Base-by-base conservation (phyloP, 2,888 invertebrate genomes). In the Pinctada fucata region DNA sequence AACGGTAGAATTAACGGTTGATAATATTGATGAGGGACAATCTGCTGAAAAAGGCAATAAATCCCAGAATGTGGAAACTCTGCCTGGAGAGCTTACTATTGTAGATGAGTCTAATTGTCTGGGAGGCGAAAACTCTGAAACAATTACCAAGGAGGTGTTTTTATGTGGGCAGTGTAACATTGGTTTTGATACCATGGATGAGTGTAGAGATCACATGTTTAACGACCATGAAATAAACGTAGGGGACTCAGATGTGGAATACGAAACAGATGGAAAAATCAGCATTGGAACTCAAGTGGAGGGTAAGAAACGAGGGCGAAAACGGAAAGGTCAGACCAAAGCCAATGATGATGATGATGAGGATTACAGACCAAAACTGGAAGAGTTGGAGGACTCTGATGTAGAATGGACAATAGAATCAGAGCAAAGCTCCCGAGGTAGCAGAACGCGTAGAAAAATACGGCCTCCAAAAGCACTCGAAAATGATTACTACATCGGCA, bases 151-250 rank as follows among this genome's bases (percentile, higher is more conserved):
- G 77, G 90, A 91, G 72, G 82, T 91, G 69, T 92, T 91, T 80
- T 84, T 92, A 2, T 93, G 92, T 87, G 92, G 92, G 3, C 90
- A 90, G 75, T 93, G 93, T 79, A 90, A 88, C 76, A 83, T 89
- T 51, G 91, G 91, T 0, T 92, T 92, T 82, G 83, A 83, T 63
- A 87, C 84, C 47, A 89, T 93, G 31, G 91, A 92, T 3, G 89
- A 89, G 13, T 92, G 92, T 80, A 91, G 91, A 69, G 79, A 83
- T 47, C 92, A 93, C 78, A 91, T 93, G 90, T 84, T 90, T 48
- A 72, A 88, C 45, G 90, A 88, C 5, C 91, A 91, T 76, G 68
- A 75, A 10, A 51, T 75, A 10, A 52, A 64, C 10, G 67, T 65
- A 2, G 72, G 68, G 47, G 80, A 80, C 48, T 63, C 63, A 48